A percentile compares a stretch with the other conserved stretches of the same genome.
Conservation (phyloP, 1,140 invertebrate genomes). For the Megalonaias nervosa region DNA sequence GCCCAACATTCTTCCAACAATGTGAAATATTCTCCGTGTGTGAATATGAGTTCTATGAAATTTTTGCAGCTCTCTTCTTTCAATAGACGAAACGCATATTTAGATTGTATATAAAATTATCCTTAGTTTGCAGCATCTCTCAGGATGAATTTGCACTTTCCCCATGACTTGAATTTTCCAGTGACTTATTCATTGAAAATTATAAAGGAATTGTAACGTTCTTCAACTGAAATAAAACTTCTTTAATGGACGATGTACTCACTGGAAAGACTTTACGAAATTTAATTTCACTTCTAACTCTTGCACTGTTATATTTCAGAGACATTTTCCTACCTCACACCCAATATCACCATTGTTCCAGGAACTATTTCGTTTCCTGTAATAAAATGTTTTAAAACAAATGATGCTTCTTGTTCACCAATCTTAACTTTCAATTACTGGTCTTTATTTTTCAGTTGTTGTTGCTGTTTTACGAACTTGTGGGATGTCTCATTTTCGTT, state of each 20-base stretch:
- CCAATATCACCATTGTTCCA: slow-evolving; percentile 22
- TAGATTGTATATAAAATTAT: slow-evolving; percentile 7
- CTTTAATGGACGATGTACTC: neutral
- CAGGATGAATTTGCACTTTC: neutral
- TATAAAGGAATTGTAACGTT: neutral
- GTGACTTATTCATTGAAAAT: neutral
- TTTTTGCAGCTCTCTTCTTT: slow-evolving; percentile 5
- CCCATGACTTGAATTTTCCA: slow-evolving; percentile 17
- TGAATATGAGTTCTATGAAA: slow-evolving; percentile 2
- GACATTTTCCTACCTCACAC: slow-evolving; percentile 11
- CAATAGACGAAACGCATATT: neutral
- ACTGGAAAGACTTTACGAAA: slow-evolving; percentile 6
- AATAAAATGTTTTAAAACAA: slow-evolving; percentile 31
- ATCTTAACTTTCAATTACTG: slow-evolving; percentile 1
- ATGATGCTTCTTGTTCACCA: slow-evolving; percentile 12
- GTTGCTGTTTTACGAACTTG: slow-evolving; percentile 3
- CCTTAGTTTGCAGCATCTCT: neutral
- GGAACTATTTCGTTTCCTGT: slow-evolving; percentile 18
- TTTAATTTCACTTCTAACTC: neutral
- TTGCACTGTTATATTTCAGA: neutral
- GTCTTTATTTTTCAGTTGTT: neutral
- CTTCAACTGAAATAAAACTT: neutral
- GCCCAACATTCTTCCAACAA: neutral
- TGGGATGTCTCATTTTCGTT: neutral
- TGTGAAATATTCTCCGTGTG: slow-evolving; percentile 8